phyloP scores from a whole-genome alignment of 1,140 invertebrate genomes.

The Drosophila lacertosa region DNA sequence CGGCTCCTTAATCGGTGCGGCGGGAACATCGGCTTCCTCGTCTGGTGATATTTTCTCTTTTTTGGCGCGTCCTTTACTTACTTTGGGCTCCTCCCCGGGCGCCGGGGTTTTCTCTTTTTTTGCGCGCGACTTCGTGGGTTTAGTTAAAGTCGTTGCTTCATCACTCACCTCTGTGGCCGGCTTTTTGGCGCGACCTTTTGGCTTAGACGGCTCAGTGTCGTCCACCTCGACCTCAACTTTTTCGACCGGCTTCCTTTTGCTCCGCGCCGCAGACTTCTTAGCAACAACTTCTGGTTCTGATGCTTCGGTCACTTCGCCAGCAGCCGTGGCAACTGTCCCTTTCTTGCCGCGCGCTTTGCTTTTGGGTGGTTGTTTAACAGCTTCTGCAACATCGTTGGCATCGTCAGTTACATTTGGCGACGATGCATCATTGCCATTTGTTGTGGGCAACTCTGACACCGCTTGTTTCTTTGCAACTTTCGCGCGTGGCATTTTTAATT shows the following conservation, averaged over 20 bases:
- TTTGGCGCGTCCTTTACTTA: conserved; percentile 18
- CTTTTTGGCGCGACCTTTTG: conserved; percentile 58
- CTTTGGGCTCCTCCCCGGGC: conserved; percentile 6
- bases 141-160: conserved; percentile 27
- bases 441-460: conserved; percentile 11
- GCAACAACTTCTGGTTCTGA: neutral
- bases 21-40: neutral
- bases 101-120: conserved; percentile 38
- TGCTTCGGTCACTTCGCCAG: conserved; percentile 13
- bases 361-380: conserved; percentile 27
- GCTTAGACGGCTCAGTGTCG: conserved; percentile 28
- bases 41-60: conserved; percentile 14
- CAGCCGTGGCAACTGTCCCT: conserved; percentile 2
- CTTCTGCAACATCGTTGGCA: neutral
- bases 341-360: conserved; percentile 53
- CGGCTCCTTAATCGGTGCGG: neutral
- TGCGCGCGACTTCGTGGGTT: conserved; percentile 20
- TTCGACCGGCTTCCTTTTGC: conserved; percentile 9
- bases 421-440: conserved; percentile 45
- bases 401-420: conserved; percentile 17
- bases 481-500: conserved; percentile 53
- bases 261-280: conserved; percentile 3
- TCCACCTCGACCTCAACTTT: conserved; percentile 10
- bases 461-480: conserved; percentile 53
- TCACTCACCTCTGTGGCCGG: conserved; percentile 24